Base-by-base conservation (phyloP, 2,797 vertebrate species). In the Gymnoscopelus microlampas region DNA sequence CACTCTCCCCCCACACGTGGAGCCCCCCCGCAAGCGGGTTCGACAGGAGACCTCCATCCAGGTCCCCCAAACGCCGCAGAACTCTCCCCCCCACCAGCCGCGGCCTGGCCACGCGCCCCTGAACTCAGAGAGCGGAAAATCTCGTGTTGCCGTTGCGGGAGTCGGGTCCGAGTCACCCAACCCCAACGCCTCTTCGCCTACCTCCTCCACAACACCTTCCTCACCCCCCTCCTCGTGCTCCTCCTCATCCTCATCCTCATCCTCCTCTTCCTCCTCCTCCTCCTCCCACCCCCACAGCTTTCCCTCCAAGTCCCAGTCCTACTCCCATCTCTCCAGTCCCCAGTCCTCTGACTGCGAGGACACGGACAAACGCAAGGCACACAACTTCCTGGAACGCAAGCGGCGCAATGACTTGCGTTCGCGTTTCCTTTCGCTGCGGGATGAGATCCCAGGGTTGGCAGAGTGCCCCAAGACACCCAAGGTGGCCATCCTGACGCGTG, bases 301-400 rank as follows among this genome's bases (percentile, higher is more conserved):
- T 56, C 0, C 92, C 70, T 81, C 78, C 11, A 19, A 58, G 67
- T 82, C 82, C 71, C 75, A 81, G 68, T 71, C 70, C 83, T 70
- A 90, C 79, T 81, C 85, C 3, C 92, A 91, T 79, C 78, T 93
- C 3, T 70, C 86, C 69, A 90, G 91, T 83, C 75, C 90, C 50
- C 94, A 94, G 55, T 93, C 95, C 35, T 97, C 96, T 0, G 96
- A 97, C 86, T 93, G 93, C 4, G 97, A 99, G 87, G 96, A 98
- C 1, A 92, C 96, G 56, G 96, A 96, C 92, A 96, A 97, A 82
- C 93, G 97, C 77, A 95, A 92, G 91, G 96, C 96, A 63, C 96
- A 98, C 91, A 98, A 98, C 73, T 96, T 93, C 79, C 90, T 97
- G 62, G 96, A 98, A 74, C 95, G 96, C 74, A 97, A 97, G 79